Percentiles rank a stretch among this genome's conserved stretches.
These are phyloP conservation scores for Pachypeltis micranthus DNA, from an alignment of 1,140 invertebrate species.

Conservation along the genomic window DNA sequence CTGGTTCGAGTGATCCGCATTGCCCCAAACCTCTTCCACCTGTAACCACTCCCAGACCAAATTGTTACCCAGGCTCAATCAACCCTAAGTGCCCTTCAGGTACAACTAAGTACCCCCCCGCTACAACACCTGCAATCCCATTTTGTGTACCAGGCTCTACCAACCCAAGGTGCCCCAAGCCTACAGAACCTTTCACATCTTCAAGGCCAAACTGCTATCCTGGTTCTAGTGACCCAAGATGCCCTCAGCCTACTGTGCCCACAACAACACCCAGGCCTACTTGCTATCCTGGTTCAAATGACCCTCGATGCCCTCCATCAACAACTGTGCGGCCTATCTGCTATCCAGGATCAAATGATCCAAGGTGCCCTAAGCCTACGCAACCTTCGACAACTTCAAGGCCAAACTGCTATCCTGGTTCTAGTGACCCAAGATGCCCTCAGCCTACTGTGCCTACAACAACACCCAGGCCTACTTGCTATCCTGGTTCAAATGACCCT, in stretches of 20 bases:
- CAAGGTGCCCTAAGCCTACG: constrained; percentile 23
- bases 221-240: constrained; percentile 33
- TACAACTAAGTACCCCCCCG: too few species aligned
- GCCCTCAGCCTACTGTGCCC: constrained; percentile 29
- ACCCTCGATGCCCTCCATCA: constrained; percentile 32
- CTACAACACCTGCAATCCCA: constrained; percentile 25
- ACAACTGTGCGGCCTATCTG: constrained; percentile 22
- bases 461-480: constrained; percentile 25
- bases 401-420: constrained; percentile 29
- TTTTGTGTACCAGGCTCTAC: not conserved
- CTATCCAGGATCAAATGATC: constrained; percentile 6
- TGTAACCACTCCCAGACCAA: constrained; percentile 19
- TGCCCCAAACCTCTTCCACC: constrained; percentile 23
- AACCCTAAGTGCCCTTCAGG: constrained; percentile 34
- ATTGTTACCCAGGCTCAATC: constrained; percentile 33
- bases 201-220: constrained; percentile 27
- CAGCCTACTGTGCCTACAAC: constrained; percentile 18
- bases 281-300: constrained; percentile 31
- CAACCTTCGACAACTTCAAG: constrained; percentile 26
- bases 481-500: constrained; percentile 32
- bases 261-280: constrained; percentile 18
- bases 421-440: constrained; percentile 34
- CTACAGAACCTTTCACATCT: constrained; percentile 28
- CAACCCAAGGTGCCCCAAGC: constrained; percentile 12
- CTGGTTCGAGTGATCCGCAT: constrained; percentile 14